Percentiles rank a stretch among this genome's conserved stretches.
Conservation (phyloP, 1,140 invertebrate genomes). For the Mercenaria mercenaria region DNA sequence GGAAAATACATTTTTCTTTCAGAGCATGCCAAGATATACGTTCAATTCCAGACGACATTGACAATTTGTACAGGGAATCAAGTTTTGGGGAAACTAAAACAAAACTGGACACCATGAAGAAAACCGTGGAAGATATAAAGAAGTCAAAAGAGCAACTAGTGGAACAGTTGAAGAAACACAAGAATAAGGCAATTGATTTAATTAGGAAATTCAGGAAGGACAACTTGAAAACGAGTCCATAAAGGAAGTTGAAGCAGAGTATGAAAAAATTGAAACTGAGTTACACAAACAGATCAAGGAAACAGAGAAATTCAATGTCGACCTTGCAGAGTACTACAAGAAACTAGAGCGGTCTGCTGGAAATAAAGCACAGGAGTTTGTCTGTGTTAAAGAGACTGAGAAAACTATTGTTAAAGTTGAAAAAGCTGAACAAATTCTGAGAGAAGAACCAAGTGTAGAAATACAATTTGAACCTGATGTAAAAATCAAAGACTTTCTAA, state of each 20-base stretch:
- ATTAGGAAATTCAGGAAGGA: background rate
- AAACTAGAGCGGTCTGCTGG: background rate
- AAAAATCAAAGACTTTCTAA: background rate
- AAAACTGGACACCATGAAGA: background rate
- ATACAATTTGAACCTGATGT: background rate
- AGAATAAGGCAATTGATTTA: background rate
- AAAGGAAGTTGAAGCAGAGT: background rate
- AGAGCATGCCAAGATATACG: no score
- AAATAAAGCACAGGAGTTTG: conserved; percentile 3
- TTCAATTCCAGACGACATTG: background rate
- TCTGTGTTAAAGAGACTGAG: background rate
- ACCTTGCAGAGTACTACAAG: background rate
- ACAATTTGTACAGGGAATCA: background rate
- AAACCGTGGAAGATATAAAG: background rate
- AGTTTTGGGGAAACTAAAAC: background rate
- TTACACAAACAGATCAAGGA: background rate
- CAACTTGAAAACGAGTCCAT: background rate
- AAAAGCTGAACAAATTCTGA: background rate
- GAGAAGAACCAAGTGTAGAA: background rate
- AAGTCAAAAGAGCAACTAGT: no score
- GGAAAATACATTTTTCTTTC: no score
- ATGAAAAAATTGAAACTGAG: background rate
- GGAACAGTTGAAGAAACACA: background rate
- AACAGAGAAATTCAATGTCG: background rate
- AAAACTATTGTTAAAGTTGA: background rate